A percentile compares a stretch with the other conserved stretches of the same genome.
Evolutionary conservation across 2,888 invertebrate genomes (phyloP).

Genomic region (Drosophila gaucha): DNA sequence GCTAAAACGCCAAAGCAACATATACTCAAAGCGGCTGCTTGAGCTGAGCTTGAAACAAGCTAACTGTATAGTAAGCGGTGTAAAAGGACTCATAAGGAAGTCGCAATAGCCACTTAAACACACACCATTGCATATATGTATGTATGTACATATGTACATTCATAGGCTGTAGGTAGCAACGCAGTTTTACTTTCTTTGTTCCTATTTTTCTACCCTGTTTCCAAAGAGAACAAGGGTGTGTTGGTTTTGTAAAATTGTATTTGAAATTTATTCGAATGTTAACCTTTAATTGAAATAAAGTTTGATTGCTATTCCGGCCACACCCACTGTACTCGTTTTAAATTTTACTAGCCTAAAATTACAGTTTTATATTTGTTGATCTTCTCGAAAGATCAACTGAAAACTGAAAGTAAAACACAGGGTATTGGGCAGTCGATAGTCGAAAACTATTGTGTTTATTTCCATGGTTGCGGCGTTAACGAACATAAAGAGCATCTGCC

Average conservation of each 20-base stretch:
- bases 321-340: too few species aligned
- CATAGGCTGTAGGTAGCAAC: constrained; percentile 27
- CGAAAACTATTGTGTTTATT: neutral
- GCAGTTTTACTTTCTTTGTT: constrained; percentile 51
- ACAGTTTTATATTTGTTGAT: neutral
- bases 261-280: too few species aligned
- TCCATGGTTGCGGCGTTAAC: constrained; percentile 23
- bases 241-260: too few species aligned
- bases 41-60: neutral
- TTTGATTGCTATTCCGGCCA: too few species aligned
- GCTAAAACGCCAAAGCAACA: constrained; percentile 13
- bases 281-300: too few species aligned
- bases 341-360: neutral
- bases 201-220: constrained; percentile 9
- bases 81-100: constrained; percentile 5
- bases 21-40: neutral
- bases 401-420: neutral
- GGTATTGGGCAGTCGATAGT: neutral
- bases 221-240: neutral
- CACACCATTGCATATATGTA: neutral
- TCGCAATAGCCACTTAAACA: neutral
- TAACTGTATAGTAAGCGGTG: neutral
- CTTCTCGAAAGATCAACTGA: neutral
- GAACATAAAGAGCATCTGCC: constrained; percentile 23
- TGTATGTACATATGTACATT: too few species aligned